Percentiles rank a stretch among this genome's conserved stretches.
Evolutionary conservation across 2,888 invertebrate species (phyloP).

Genomic region (Ferdinandea cuprea): DNA sequence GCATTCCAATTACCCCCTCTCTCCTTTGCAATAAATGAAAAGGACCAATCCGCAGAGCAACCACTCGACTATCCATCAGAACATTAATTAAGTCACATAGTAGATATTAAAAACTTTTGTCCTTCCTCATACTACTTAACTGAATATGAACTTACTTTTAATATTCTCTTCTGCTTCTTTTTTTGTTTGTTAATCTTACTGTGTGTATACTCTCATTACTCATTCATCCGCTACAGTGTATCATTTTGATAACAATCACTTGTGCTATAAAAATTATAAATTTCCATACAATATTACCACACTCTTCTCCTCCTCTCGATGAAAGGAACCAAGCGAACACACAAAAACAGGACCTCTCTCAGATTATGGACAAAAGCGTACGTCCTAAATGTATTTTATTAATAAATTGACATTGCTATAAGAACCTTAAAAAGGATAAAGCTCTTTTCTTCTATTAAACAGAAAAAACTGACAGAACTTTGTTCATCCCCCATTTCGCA

Average conservation of each 20-base stretch:
- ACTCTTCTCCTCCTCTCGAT: background rate
- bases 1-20: too few species aligned
- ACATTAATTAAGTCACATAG: constrained; percentile 10
- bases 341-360: constrained; percentile 33
- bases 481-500: constrained; percentile 28
- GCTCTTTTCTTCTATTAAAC: constrained; percentile 42
- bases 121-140: background rate
- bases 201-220: constrained; percentile 38
- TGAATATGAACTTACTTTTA: too few species aligned
- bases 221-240: constrained; percentile 55
- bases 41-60: too few species aligned
- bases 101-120: background rate
- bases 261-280: constrained; percentile 12
- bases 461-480: constrained; percentile 7
- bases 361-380: constrained; percentile 41
- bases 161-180: background rate
- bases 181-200: constrained; percentile 18
- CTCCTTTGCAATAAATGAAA: too few species aligned
- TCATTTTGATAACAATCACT: constrained; percentile 67
- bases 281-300: constrained; percentile 20
- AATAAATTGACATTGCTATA: constrained; percentile 57
- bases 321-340: background rate
- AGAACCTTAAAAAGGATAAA: constrained; percentile 58
- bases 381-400: constrained; percentile 51
- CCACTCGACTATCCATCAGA: background rate